phyloP scores from a whole-genome alignment of 64 coral and sea anemone species.

The Dendronephthya gigantea region DNA sequence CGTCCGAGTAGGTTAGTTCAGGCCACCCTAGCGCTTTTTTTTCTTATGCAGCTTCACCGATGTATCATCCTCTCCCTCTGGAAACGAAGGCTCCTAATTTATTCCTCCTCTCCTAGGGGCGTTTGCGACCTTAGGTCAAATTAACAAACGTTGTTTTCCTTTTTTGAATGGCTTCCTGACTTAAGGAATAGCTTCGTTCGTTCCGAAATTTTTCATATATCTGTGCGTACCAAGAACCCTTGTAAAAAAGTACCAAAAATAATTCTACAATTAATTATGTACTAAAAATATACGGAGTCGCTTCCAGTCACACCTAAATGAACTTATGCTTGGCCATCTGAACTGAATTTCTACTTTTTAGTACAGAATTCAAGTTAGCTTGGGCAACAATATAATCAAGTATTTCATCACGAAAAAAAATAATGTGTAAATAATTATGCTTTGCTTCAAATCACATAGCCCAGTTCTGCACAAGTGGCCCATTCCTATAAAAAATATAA shows the following conservation, averaged over 20 bases:
- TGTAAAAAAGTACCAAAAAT: neutral
- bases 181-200: constrained; percentile 9
- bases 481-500: constrained; percentile 10
- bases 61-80: constrained; percentile 45
- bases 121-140: neutral
- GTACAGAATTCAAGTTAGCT: too few species aligned
- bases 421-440: constrained; percentile 40
- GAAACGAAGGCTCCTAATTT: constrained; percentile 40
- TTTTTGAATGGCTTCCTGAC: constrained; percentile 24
- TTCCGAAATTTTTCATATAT: constrained; percentile 38
- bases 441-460: constrained; percentile 52
- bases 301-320: too few species aligned
- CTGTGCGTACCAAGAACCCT: constrained; percentile 24
- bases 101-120: constrained; percentile 22
- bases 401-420: too few species aligned
- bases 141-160: neutral
- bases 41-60: constrained; percentile 38
- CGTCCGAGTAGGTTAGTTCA: constrained; percentile 37
- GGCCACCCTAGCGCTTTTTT: constrained; percentile 14
- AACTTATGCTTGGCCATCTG: too few species aligned
- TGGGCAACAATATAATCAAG: too few species aligned
- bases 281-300: neutral
- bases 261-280: neutral
- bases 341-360: too few species aligned
- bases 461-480: constrained; percentile 48